phyloP scores from a whole-genome alignment of 2,888 invertebrate genomes.

The Orthosia incerta region DNA sequence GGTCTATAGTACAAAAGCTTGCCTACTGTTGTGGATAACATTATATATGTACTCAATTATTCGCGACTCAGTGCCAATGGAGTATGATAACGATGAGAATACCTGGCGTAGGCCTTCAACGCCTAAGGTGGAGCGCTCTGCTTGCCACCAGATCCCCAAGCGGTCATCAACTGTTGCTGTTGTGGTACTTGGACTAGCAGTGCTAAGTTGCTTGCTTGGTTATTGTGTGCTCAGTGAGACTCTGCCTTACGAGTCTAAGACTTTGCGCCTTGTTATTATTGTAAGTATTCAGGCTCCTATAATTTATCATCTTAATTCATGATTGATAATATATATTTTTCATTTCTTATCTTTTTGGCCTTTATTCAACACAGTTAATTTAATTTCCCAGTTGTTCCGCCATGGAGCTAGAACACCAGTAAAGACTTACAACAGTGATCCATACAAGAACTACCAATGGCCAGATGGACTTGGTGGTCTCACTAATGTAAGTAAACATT shows the following conservation, averaged over 20 bases:
- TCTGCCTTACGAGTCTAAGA: constrained; percentile 87
- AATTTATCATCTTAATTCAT: not conserved
- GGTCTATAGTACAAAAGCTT: not conserved
- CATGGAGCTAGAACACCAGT: constrained; percentile 96
- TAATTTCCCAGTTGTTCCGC: constrained; percentile 92
- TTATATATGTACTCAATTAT: constrained; percentile 67
- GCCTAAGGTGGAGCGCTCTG: constrained; percentile 73
- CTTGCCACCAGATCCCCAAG: constrained; percentile 82
- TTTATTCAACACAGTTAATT: constrained; percentile 4
- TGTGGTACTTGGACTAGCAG: constrained; percentile 85
- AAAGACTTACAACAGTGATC: constrained; percentile 95
- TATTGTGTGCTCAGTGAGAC: constrained; percentile 88
- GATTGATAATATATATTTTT: not conserved
- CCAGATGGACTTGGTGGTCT: constrained; percentile 95
- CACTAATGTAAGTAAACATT: constrained; percentile 92
- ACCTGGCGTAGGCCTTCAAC: constrained; percentile 83
- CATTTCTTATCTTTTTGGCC: not conserved
- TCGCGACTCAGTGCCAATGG: constrained; percentile 76
- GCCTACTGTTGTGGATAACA: constrained; percentile 29
- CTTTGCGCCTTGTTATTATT: constrained; percentile 83
- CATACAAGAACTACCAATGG: constrained; percentile 94
- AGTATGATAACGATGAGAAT: constrained; percentile 86
- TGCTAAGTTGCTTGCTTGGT: constrained; percentile 87
- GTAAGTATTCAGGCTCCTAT: constrained; percentile 73
- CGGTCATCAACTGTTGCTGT: constrained; percentile 84